These are phyloP conservation scores for Pogona vitticeps DNA, from an alignment of 2,113 vertebrate species.

Conservation along the genomic window DNA sequence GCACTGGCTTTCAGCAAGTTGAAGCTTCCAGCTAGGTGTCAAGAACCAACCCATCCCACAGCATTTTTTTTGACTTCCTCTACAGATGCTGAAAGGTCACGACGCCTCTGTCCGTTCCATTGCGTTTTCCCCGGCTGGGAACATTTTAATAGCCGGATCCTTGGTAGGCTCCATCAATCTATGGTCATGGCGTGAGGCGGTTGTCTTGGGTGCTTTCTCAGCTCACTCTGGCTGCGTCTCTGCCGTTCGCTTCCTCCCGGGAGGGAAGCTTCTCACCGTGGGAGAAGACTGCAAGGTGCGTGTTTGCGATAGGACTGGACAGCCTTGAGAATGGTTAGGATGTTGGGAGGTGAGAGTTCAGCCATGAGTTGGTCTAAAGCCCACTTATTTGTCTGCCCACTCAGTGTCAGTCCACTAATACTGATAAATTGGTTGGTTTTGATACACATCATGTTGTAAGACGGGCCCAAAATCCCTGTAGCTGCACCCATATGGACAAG, in stretches of 20 bases:
- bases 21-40: not conserved
- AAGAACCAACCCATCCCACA: not conserved
- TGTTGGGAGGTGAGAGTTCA: not conserved
- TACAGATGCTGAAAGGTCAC: conserved; percentile 78
- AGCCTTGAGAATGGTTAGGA: not conserved
- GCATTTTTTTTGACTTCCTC: not conserved
- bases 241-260: conserved; percentile 73
- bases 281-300: conserved; percentile 82
- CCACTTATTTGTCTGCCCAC: too few relatives aligned
- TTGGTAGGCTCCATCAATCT: conserved; percentile 81
- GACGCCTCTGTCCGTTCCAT: conserved; percentile 77
- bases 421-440: not conserved
- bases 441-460: too few relatives aligned
- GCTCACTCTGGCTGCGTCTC: conserved; percentile 79
- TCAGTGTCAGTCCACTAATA: too few relatives aligned
- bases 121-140: conserved; percentile 77
- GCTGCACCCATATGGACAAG: too few relatives aligned
- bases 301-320: not conserved
- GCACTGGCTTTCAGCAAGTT: not conserved
- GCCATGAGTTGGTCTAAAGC: not conserved
- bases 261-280: conserved; percentile 77
- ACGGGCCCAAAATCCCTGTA: too few relatives aligned
- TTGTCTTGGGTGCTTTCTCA: conserved; percentile 78
- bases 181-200: conserved; percentile 80
- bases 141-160: conserved; percentile 79